Conservation (phyloP, 35 echinoderm and acorn worm species). For the Ophiothrix spiculata region DNA sequence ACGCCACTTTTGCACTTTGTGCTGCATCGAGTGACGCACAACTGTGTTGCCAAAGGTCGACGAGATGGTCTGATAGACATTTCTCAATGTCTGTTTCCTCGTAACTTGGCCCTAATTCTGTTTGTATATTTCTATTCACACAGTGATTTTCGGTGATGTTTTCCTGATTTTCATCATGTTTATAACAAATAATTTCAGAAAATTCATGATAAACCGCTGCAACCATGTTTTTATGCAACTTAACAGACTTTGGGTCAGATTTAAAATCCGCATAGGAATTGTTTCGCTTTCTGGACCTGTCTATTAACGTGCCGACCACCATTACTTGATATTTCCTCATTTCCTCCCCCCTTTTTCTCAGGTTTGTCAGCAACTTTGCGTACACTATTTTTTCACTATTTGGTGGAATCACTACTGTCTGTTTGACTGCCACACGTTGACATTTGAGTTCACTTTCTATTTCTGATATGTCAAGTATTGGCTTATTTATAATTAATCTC, state of each 20-base stretch:
- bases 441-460: background rate
- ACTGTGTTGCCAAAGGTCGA: background rate
- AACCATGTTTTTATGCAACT: background rate
- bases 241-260: background rate
- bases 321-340: background rate
- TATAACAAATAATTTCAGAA: background rate
- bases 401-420: background rate
- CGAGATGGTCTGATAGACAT: slow-evolving; percentile 14
- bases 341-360: background rate
- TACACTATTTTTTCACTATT: background rate
- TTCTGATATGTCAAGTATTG: background rate
- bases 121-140: background rate
- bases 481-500: background rate
- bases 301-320: background rate
- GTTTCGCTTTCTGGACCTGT: background rate
- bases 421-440: background rate
- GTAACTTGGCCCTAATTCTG: too few species aligned
- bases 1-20: slow-evolving; percentile 4
- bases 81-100: too few species aligned
- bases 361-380: background rate
- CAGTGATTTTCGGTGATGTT: background rate
- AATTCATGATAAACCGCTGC: background rate
- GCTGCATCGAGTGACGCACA: background rate
- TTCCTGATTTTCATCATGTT: background rate
- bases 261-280: background rate